A percentile compares a stretch with the other conserved stretches of the same genome.
Evolutionary conservation across 2,888 invertebrate species (phyloP).

Genomic region (Drosophila diplacantha): DNA sequence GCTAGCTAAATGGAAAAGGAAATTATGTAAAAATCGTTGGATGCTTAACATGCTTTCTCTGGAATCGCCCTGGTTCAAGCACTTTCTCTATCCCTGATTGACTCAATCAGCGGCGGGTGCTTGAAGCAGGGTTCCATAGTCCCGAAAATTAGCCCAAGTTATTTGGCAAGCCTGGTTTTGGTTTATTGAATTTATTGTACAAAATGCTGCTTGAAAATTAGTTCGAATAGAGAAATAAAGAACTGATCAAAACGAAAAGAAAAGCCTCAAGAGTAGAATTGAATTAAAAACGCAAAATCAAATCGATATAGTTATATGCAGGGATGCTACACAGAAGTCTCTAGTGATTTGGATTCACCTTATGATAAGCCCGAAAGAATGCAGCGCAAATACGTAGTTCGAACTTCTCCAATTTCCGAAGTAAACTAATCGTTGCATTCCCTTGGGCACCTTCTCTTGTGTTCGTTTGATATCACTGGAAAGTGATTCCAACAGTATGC

Average conservation of each 20-base stretch:
- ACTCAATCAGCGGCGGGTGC: not conserved
- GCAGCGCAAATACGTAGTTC: not conserved
- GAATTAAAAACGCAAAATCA: conserved; percentile 41
- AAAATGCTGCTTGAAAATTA: conserved; percentile 45
- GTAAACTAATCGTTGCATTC: not conserved
- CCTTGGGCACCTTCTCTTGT: conserved; percentile 1
- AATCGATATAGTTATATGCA: conserved; percentile 33
- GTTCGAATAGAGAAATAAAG: conserved; percentile 28
- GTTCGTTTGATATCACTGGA: not conserved
- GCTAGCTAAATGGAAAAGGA: conserved; percentile 43
- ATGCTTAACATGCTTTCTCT: conserved; percentile 39
- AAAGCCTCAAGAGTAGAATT: conserved; percentile 31
- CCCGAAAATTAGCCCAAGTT: conserved; percentile 12
- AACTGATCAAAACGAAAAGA: conserved; percentile 45
- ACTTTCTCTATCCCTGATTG: conserved; percentile 1
- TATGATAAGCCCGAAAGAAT: conserved; percentile 1
- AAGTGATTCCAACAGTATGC: conserved; percentile 1
- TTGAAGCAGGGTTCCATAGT: conserved; percentile 17
- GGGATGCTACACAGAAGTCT: conserved; percentile 12
- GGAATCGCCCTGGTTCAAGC: conserved; percentile 16
- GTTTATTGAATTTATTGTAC: conserved; percentile 35
- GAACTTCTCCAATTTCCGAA: not conserved
- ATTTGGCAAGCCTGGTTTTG: conserved; percentile 26
- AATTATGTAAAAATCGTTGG: conserved; percentile 38
- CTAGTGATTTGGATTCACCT: conserved; percentile 13